Conservation (phyloP, 2,888 invertebrate genomes). For the Brachylomia viminalis region DNA sequence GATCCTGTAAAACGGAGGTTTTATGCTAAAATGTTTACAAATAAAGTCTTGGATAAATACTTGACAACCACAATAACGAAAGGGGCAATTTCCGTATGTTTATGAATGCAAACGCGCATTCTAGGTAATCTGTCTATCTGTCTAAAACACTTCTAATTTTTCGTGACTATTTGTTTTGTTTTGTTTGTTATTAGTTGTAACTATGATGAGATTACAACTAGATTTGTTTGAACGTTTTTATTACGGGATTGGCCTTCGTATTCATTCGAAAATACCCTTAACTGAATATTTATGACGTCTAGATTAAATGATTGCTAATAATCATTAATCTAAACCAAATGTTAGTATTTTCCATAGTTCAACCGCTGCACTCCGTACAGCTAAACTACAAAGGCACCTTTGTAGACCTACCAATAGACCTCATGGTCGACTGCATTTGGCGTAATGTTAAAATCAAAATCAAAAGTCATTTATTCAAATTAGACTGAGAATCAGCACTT, state of each 20-base stretch:
- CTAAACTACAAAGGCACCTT: conserved; percentile 25
- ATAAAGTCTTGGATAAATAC: background rate
- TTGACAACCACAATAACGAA: background rate
- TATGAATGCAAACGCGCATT: background rate
- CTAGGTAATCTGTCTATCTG: background rate
- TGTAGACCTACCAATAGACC: background rate
- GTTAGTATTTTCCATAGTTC: background rate
- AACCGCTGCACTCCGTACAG: background rate
- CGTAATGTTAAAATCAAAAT: too few species aligned
- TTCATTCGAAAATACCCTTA: background rate
- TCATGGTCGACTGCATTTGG: conserved; percentile 28
- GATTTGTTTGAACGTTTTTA: background rate
- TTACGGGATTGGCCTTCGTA: background rate
- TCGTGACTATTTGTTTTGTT: background rate
- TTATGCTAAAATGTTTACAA: background rate
- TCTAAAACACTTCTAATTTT: background rate
- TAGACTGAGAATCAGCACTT: too few species aligned
- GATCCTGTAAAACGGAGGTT: background rate
- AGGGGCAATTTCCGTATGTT: background rate
- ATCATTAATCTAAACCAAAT: background rate
- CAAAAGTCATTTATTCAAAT: too few species aligned
- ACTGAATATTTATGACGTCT: background rate
- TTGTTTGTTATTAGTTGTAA: background rate
- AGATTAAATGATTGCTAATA: background rate
- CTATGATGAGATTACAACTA: background rate